phyloP scores from a whole-genome alignment of 2,888 invertebrate species.

The Homarus gammarus region DNA sequence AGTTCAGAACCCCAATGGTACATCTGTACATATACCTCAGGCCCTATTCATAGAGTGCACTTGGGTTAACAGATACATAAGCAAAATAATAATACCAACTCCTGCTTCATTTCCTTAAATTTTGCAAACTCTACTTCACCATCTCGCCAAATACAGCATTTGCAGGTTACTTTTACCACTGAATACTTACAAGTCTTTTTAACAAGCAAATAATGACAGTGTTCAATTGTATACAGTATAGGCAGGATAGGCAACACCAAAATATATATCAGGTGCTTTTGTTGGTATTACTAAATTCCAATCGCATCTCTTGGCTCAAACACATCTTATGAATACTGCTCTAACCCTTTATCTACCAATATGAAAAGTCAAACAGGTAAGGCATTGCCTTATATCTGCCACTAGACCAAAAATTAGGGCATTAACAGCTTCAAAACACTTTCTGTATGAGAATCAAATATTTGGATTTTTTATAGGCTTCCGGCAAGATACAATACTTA shows the following conservation, averaged over 20 bases:
- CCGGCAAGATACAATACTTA: conserved; percentile 34
- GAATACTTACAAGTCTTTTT: not conserved
- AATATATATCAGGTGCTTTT: not conserved
- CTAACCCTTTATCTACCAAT: conserved; percentile 48
- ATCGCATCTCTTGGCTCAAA: conserved; percentile 18
- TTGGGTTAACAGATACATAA: conserved; percentile 37
- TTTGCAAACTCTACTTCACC: not conserved
- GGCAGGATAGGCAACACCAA: not conserved
- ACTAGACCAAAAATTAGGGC: conserved; percentile 47
- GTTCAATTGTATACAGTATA: not conserved
- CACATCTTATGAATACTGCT: conserved; percentile 21
- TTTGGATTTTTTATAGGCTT: conserved; percentile 38
- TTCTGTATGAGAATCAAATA: conserved; percentile 21
- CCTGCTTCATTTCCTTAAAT: not conserved
- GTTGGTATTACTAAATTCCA: conserved; percentile 16
- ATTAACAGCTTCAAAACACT: conserved; percentile 15
- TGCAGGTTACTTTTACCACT: too few species aligned
- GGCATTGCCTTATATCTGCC: conserved; percentile 61
- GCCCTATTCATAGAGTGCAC: conserved; percentile 46
- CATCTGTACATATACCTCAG: conserved; percentile 37
- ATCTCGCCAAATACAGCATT: too few species aligned
- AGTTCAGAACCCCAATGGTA: conserved; percentile 24
- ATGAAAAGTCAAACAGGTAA: conserved; percentile 40
- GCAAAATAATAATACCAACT: conserved; percentile 11
- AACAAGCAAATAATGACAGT: not conserved